Evolutionary conservation across 2,888 invertebrate genomes (phyloP), one percentile per base, ranked within the genome.

Genomic region (Carpatolechia fugitivella): DNA sequence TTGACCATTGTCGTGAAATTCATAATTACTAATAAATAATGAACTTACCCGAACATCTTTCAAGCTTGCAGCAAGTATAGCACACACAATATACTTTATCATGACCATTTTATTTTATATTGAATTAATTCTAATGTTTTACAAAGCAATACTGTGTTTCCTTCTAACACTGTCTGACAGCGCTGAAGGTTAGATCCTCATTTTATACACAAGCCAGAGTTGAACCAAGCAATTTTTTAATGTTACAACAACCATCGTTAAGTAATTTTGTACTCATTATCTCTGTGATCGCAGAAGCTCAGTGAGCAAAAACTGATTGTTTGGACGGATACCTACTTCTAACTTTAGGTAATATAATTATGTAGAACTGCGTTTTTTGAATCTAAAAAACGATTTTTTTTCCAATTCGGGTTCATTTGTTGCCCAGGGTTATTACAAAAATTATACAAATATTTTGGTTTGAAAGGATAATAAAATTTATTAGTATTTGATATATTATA

Each of bases 31-130:
- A 47, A 11, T 5, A 13, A 4, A 2, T 10, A 31, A 31, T 16
- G 29, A 44, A 64, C 67, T 68, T 52, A 68, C 68, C 38, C 54
- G 44, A 38, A 57, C 63, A 60, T 55, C 59, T 49, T 58, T 60
- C 44, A 67, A 60, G 47, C 59, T 61, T 20, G 63, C 54, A 36
- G 65, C 63, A 35, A 62, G 35, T 14, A 65, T 63, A 48, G 61
- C 29, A 31, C 61, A 56, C 48, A 67, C 50, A 47, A 66, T 55
- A 36, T 58, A 61, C 30, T 60, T 56, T 8, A 64, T 31, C 14
- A 57, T 52, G 51, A 56, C 48, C 63, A 65, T 66, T 54, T 52
- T 61, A n/a, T 7, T 46, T 38, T 30, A 47, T 14, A 11, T 46
- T 29, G 2, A 24, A 4, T 6, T 31, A 2, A 13, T 29, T 20